These are phyloP conservation scores for Turritopsis dohrnii DNA, from an alignment of 30 jellyfish, hydroid and myxozoan genomes.

Conservation along the genomic window DNA sequence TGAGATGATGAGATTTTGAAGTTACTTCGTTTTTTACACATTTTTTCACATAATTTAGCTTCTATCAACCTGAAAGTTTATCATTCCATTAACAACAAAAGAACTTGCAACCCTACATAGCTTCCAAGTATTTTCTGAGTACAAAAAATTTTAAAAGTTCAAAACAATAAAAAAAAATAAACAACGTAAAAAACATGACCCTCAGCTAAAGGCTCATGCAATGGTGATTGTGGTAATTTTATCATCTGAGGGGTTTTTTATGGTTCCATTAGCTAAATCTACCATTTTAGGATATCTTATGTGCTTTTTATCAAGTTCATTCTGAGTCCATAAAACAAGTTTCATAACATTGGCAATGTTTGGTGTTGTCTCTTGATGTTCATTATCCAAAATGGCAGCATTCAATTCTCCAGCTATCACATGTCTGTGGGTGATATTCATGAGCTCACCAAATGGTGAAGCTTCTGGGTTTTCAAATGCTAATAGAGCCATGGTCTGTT, in stretches of 20 bases:
- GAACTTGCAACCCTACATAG: too few species aligned
- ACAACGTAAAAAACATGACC: neutral
- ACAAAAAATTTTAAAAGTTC: too few species aligned
- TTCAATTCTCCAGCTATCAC: conserved; percentile 91
- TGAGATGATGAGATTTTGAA: too few species aligned
- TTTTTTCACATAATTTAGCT: too few species aligned
- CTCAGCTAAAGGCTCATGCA: neutral
- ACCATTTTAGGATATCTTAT: conserved; percentile 80
- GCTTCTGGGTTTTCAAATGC: conserved; percentile 84
- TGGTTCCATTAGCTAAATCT: conserved; percentile 67
- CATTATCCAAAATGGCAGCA: conserved; percentile 88
- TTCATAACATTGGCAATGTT: conserved; percentile 67
- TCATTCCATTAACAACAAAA: too few species aligned
- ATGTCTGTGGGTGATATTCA: conserved; percentile 74
- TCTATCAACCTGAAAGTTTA: too few species aligned
- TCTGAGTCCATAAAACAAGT: conserved; percentile 81
- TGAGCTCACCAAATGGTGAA: conserved; percentile 84
- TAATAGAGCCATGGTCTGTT: conserved; percentile 84
- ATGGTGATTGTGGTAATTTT: conserved; percentile 19
- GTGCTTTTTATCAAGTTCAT: conserved; percentile 70
- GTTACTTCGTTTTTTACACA: too few species aligned
- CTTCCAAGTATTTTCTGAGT: too few species aligned
- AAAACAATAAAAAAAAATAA: too few species aligned
- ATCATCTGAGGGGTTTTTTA: conserved; percentile 33
- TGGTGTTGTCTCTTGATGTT: conserved; percentile 87